phyloP scores from a whole-genome alignment of 2,888 invertebrate species.

The Biston betularia region DNA sequence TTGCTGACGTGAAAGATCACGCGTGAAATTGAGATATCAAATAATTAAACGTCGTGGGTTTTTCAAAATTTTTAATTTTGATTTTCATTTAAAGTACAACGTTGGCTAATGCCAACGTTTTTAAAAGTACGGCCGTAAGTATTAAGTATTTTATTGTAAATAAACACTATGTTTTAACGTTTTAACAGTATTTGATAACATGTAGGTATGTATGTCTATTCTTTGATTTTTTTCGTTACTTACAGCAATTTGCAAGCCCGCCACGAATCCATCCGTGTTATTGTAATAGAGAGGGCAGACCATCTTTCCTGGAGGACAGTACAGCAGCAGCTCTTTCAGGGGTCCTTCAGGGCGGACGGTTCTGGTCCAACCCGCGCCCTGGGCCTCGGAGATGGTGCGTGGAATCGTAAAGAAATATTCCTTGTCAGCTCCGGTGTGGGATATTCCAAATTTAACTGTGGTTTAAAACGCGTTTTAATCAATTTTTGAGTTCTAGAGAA shows the following conservation, averaged over 20 bases:
- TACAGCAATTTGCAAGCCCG: constrained; percentile 77
- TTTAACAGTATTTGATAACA: too few relatives aligned
- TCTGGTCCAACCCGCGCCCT: constrained; percentile 67
- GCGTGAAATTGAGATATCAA: too few relatives aligned
- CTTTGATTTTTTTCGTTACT: constrained; percentile 45
- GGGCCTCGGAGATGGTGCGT: constrained; percentile 70
- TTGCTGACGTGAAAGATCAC: too few relatives aligned
- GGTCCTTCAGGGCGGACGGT: constrained; percentile 69
- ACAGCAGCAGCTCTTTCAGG: constrained; percentile 71
- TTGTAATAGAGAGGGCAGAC: constrained; percentile 69
- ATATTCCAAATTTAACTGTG: constrained; percentile 71
- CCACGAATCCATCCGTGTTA: constrained; percentile 74
- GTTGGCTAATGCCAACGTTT: too few relatives aligned
- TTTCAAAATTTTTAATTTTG: too few relatives aligned
- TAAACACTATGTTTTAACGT: too few relatives aligned
- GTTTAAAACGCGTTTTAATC: neutral
- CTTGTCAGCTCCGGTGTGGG: constrained; percentile 71
- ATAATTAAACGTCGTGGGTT: too few relatives aligned
- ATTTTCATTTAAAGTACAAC: too few relatives aligned
- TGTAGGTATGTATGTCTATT: too few relatives aligned
- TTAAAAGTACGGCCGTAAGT: too few relatives aligned
- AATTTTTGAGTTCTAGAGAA: too few relatives aligned
- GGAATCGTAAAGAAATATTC: constrained; percentile 80
- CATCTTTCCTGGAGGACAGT: constrained; percentile 70
- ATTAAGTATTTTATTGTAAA: too few relatives aligned